Conservation (phyloP, 2,797 vertebrate species). For the Enteromius afrohamiltoni region DNA sequence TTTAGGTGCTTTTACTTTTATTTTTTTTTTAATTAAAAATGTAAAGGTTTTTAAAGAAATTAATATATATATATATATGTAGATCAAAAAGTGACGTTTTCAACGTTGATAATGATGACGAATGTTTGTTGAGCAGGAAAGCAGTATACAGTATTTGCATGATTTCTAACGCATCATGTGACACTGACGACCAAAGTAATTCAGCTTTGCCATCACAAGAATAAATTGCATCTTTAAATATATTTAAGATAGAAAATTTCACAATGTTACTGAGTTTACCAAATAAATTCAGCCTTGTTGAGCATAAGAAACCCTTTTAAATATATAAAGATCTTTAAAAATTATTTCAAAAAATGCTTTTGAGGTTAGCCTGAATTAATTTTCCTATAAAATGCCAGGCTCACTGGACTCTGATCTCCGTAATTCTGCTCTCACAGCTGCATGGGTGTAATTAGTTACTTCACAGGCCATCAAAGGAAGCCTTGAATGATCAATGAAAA, state of each 20-base stretch:
- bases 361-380: not conserved
- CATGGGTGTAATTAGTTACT: conserved; percentile 37
- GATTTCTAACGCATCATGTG: not conserved
- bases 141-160: not conserved
- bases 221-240: too few relatives aligned
- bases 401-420: not conserved
- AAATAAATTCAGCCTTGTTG: not conserved
- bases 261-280: not conserved
- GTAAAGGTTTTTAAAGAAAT: not conserved
- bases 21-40: not conserved
- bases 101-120: too few relatives aligned
- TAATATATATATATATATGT: not conserved
- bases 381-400: conserved; percentile 16
- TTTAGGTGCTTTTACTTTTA: not conserved
- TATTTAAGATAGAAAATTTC: not conserved
- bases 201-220: not conserved
- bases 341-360: not conserved
- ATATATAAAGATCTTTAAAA: not conserved
- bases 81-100: not conserved
- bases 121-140: not conserved
- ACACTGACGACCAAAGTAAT: not conserved
- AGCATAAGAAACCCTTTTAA: not conserved
- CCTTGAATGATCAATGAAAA: conserved; percentile 30
- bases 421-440: conserved; percentile 27
- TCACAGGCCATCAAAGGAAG: conserved; percentile 52